A percentile compares a stretch with the other conserved stretches of the same genome.
These are phyloP conservation scores for Drosophila bifasciata DNA, from an alignment of 1,140 invertebrate species.

Conservation along the genomic window DNA sequence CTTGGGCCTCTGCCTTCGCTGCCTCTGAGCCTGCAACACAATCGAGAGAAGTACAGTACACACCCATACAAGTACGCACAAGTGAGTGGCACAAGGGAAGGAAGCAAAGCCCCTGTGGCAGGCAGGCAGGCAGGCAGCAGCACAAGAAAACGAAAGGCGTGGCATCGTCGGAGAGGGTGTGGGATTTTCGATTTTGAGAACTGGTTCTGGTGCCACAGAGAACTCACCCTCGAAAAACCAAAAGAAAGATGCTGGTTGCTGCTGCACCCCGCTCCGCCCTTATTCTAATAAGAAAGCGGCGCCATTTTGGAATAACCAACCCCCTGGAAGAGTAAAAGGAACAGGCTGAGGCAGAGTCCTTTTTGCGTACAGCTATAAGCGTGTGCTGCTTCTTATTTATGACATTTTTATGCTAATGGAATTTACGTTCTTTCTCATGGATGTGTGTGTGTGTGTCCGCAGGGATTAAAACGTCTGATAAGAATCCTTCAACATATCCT, in stretches of 20 bases:
- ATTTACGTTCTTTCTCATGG: constrained; percentile 27
- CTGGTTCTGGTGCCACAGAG: constrained; percentile 58
- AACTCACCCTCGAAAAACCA: constrained; percentile 65
- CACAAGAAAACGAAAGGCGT: constrained; percentile 58
- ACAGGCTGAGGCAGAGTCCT: constrained; percentile 10
- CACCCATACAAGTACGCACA: constrained; percentile 27
- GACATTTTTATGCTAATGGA: constrained; percentile 83
- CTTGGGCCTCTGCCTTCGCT: constrained; percentile 31
- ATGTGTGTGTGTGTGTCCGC: constrained; percentile 32
- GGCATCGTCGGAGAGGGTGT: constrained; percentile 35
- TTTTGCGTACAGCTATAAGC: constrained; percentile 14
- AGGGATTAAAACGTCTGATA: constrained; percentile 68
- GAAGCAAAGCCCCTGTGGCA: not conserved
- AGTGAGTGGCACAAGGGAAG: not conserved
- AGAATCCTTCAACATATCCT: constrained; percentile 59
- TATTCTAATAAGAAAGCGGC: constrained; percentile 79
- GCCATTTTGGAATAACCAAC: constrained; percentile 78
- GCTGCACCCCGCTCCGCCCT: constrained; percentile 25
- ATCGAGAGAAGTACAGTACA: constrained; percentile 58
- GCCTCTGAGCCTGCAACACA: constrained; percentile 5
- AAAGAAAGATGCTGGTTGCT: constrained; percentile 48
- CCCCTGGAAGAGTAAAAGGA: constrained; percentile 56
- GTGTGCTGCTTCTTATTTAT: constrained; percentile 80
- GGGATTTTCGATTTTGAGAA: constrained; percentile 26
- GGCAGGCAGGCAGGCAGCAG: too few relatives aligned